These are phyloP conservation scores for Nerophis lumbriciformis DNA, from an alignment of 2,113 vertebrate species.

Conservation along the genomic window DNA sequence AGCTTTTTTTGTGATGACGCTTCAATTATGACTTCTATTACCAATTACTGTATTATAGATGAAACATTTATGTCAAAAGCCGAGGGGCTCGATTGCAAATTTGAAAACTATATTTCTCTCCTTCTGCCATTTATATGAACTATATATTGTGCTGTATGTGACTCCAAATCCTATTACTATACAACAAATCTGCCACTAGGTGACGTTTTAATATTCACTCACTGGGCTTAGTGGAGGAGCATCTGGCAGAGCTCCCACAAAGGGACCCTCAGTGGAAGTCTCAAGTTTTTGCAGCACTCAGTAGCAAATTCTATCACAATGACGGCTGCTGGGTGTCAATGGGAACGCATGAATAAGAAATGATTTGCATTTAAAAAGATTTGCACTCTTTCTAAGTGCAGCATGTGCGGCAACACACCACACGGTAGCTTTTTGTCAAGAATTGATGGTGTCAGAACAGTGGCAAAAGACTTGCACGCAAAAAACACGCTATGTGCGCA, in stretches of 20 bases:
- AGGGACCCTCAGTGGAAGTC: conserved; percentile 28
- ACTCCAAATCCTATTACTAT: conserved; percentile 37
- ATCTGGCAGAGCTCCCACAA: conserved; percentile 41
- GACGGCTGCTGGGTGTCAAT: conserved; percentile 16
- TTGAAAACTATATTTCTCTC: conserved; percentile 10
- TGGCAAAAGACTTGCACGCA: too few species aligned
- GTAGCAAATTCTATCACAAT: conserved; percentile 35
- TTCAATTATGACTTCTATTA: conserved; percentile 2
- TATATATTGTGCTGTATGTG: conserved; percentile 23
- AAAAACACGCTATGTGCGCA: too few species aligned
- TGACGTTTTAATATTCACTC: conserved; percentile 45
- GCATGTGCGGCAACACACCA: too few species aligned
- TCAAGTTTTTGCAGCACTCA: conserved; percentile 16
- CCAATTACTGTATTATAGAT: conserved; percentile 16
- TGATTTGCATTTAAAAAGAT: conserved; percentile 28
- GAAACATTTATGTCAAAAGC: conserved; percentile 6
- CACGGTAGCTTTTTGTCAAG: too few species aligned
- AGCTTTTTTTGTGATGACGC: neutral
- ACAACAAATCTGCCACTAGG: conserved; percentile 39
- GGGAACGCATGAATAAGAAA: conserved; percentile 33
- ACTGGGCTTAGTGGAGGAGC: conserved; percentile 33
- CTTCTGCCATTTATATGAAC: conserved; percentile 5
- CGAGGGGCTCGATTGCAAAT: conserved; percentile 13
- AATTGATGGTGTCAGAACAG: too few species aligned
- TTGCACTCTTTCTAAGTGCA: conserved; percentile 9